phyloP scores from a whole-genome alignment of 2,113 vertebrate genomes.

The Isurus oxyrinchus region DNA sequence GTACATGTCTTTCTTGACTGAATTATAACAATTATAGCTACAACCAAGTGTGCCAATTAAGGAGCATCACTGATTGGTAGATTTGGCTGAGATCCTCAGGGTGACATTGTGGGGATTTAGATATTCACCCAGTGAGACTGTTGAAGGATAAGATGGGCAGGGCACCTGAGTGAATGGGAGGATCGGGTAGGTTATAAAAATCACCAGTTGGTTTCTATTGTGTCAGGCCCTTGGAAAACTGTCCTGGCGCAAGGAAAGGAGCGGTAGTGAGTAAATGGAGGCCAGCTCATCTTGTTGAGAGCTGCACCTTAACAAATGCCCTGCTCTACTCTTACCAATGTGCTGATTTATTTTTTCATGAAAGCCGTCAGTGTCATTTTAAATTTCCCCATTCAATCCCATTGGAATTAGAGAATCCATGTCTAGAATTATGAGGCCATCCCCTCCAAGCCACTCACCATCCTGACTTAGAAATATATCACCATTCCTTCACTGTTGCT shows the following conservation, averaged over 20 bases:
- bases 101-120: background rate
- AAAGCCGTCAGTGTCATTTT: background rate
- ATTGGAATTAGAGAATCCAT: background rate
- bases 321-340: background rate
- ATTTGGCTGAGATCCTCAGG: too few species aligned
- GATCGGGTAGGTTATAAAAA: background rate
- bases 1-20: background rate
- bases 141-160: background rate
- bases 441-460: too few species aligned
- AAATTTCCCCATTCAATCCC: background rate
- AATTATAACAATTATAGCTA: background rate
- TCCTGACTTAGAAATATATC: too few species aligned
- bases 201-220: background rate
- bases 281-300: background rate
- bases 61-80: background rate
- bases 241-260: background rate
- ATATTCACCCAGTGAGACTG: background rate
- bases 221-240: background rate
- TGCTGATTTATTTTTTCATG: background rate
- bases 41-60: background rate
- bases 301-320: background rate
- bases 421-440: too few species aligned
- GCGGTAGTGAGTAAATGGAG: background rate
- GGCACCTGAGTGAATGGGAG: background rate
- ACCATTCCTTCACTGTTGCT: too few species aligned